Conservation (phyloP, 2,888 invertebrate species). For the Ametastegia equiseti region DNA sequence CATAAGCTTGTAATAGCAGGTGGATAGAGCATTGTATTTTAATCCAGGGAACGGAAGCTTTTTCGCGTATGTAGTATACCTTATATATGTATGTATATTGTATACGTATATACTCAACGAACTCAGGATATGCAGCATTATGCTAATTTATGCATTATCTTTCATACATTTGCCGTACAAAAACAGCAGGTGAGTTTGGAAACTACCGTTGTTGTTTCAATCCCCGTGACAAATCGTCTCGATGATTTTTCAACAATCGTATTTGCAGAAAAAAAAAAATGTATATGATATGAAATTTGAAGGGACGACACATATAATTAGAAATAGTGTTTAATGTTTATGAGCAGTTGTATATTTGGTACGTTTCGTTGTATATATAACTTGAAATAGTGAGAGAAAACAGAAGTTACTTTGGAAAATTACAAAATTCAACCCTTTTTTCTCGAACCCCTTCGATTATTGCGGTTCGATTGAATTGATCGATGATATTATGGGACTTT, state of each 20-base stretch:
- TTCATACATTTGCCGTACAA: constrained; percentile 28
- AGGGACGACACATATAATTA: no score
- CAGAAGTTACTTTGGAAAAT: no score
- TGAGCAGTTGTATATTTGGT: no score
- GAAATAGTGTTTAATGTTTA: no score
- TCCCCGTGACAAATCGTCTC: constrained; percentile 20
- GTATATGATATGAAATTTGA: no score
- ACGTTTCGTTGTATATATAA: no score
- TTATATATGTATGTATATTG: no score
- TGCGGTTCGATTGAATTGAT: not conserved
- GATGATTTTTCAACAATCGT: constrained; percentile 1
- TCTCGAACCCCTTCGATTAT: not conserved
- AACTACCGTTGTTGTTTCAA: constrained; percentile 3
- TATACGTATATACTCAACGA: not conserved
- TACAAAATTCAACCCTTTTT: no score
- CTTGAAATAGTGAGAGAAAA: no score
- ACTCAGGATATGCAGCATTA: not conserved
- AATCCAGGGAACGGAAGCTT: constrained; percentile 22
- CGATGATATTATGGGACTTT: not conserved
- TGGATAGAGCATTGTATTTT: constrained; percentile 41
- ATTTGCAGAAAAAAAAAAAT: no score
- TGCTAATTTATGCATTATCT: constrained; percentile 36
- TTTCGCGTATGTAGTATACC: not conserved
- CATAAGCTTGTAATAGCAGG: constrained; percentile 29
- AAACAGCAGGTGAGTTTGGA: constrained; percentile 36